These are phyloP conservation scores for Halichoeres trimaculatus DNA, from an alignment of 2,113 vertebrate genomes.

Conservation along the genomic window DNA sequence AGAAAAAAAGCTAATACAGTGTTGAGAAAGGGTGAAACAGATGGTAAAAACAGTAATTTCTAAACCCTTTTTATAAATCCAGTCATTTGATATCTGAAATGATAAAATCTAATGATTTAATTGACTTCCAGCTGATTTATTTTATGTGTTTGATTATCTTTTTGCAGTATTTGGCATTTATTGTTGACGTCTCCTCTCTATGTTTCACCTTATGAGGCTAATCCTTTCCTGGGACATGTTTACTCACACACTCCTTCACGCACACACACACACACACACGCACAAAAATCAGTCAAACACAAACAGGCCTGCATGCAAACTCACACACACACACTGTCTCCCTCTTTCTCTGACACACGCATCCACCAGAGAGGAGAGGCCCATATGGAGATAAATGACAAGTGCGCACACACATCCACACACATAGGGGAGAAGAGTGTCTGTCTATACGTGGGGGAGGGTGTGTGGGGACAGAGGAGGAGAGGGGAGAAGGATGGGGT, in stretches of 20 bases:
- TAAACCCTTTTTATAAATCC: background rate
- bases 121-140: constrained; percentile 12
- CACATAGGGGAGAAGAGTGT: constrained; percentile 13
- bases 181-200: constrained; percentile 13
- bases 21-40: constrained; percentile 16
- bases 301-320: constrained; percentile 19
- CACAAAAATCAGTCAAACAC: constrained; percentile 27
- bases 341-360: constrained; percentile 43
- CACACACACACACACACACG: constrained; percentile 11
- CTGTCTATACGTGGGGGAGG: constrained; percentile 70
- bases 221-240: constrained; percentile 46
- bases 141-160: constrained; percentile 22
- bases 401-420: constrained; percentile 33
- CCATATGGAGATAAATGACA: constrained; percentile 61
- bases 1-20: constrained; percentile 11
- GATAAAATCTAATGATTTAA: constrained; percentile 25
- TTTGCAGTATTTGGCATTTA: constrained; percentile 32
- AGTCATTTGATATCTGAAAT: constrained; percentile 3
- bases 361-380: constrained; percentile 41
- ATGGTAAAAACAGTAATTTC: constrained; percentile 6
- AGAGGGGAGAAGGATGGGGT: constrained; percentile 31
- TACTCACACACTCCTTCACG: constrained; percentile 30
- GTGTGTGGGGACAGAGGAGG: constrained; percentile 25
- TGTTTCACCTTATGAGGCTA: constrained; percentile 38
- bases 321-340: constrained; percentile 16